Conservation (phyloP, 2,113 vertebrate genomes). For the Barbus barbus region DNA sequence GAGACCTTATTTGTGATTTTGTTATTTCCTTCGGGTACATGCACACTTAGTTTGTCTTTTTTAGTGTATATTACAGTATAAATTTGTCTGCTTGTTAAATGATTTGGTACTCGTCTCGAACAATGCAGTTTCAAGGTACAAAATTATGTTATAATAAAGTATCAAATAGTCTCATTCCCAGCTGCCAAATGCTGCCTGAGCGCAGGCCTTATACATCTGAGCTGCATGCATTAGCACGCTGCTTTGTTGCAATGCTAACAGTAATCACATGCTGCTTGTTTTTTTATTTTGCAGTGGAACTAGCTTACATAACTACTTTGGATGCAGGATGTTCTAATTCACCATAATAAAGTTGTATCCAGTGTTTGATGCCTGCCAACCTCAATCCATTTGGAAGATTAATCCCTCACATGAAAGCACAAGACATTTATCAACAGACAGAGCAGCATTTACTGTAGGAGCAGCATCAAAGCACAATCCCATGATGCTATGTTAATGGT, state of each 20-base stretch:
- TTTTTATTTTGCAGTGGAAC: background rate
- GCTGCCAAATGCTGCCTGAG: background rate
- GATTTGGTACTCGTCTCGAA: background rate
- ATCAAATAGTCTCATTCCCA: background rate
- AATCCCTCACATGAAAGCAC: slow-evolving; percentile 23
- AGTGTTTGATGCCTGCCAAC: too few relatives aligned
- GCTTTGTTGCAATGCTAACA: slow-evolving; percentile 32
- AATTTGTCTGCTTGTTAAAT: background rate
- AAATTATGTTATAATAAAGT: background rate
- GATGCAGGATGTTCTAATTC: background rate
- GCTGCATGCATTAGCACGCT: slow-evolving; percentile 22
- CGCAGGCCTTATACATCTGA: background rate
- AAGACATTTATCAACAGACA: background rate
- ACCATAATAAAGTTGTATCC: background rate
- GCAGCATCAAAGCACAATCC: background rate
- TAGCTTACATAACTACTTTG: slow-evolving; percentile 12
- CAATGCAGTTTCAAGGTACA: background rate
- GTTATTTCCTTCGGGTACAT: background rate
- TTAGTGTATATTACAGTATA: background rate
- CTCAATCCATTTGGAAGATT: slow-evolving; percentile 45
- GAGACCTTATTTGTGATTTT: background rate
- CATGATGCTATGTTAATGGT: background rate
- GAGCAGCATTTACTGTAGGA: background rate
- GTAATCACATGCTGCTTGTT: slow-evolving; percentile 35
- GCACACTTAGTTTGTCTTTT: background rate